Percentiles rank a stretch among this genome's conserved stretches.
phyloP scores from a whole-genome alignment of 2,888 invertebrate genomes.

The Dione vanillae region DNA sequence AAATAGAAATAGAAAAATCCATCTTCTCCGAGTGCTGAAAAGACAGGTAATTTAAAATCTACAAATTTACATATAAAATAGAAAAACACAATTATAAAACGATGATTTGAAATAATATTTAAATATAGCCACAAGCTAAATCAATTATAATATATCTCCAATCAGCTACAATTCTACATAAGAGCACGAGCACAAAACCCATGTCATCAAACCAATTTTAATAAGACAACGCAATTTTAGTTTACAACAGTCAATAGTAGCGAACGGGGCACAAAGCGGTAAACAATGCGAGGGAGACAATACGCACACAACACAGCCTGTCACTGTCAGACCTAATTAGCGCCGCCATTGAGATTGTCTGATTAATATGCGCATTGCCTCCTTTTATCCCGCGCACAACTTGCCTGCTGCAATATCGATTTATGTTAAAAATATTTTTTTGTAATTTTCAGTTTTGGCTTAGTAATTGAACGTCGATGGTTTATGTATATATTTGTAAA shows the following conservation, averaged over 20 bases:
- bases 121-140: not conserved
- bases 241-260: constrained; percentile 46
- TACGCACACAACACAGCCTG: constrained; percentile 68
- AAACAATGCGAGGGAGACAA: constrained; percentile 70
- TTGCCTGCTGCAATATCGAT: constrained; percentile 48
- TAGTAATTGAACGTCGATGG: not conserved
- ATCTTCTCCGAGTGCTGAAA: no score
- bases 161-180: not conserved
- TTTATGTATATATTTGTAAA: no score
- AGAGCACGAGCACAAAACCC: not conserved
- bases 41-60: no score
- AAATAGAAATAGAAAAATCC: no score
- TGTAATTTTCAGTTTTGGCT: not conserved
- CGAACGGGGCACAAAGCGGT: constrained; percentile 59
- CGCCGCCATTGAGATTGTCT: constrained; percentile 77
- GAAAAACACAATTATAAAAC: no score
- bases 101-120: no score
- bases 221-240: constrained; percentile 36
- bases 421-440: constrained; percentile 39
- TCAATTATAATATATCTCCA: no score
- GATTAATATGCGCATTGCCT: constrained; percentile 67
- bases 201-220: constrained; percentile 24
- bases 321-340: constrained; percentile 82
- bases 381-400: constrained; percentile 59
- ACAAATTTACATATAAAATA: no score